Evolutionary conservation across 2,797 vertebrate genomes (phyloP).

Genomic region (Neostethus bicornis): DNA sequence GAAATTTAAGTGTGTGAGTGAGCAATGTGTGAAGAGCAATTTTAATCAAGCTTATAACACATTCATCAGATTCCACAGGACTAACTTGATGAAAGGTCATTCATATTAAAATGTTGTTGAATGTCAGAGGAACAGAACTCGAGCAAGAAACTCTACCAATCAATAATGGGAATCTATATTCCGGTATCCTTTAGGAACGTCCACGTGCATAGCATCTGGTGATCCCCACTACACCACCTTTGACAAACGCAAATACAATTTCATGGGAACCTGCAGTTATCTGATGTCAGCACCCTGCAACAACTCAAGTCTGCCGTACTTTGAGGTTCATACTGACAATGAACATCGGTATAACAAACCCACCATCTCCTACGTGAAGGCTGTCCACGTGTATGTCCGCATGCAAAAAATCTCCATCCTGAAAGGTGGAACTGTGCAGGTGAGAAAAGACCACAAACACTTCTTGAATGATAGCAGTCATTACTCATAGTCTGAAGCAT

Average conservation of each 20-base stretch:
- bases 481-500: background rate
- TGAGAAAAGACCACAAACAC: slow-evolving; percentile 28
- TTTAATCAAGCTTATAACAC: no score
- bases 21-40: no score
- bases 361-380: slow-evolving; percentile 77
- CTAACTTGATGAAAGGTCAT: no score
- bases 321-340: slow-evolving; percentile 79
- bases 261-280: slow-evolving; percentile 86
- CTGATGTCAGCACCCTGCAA: slow-evolving; percentile 79
- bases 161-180: no score
- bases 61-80: no score
- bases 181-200: slow-evolving; percentile 62
- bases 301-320: slow-evolving; percentile 61
- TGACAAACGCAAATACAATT: slow-evolving; percentile 75
- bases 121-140: no score
- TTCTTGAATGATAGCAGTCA: background rate
- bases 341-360: slow-evolving; percentile 78
- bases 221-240: slow-evolving; percentile 85
- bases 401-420: slow-evolving; percentile 77
- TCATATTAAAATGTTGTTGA: no score
- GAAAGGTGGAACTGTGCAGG: slow-evolving; percentile 80
- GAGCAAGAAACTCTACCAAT: no score
- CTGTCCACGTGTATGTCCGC: slow-evolving; percentile 75
- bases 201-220: slow-evolving; percentile 71
- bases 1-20: no score